phyloP scores from a whole-genome alignment of 2,113 vertebrate species.

The Dunckerocampus dactyliophorus region DNA sequence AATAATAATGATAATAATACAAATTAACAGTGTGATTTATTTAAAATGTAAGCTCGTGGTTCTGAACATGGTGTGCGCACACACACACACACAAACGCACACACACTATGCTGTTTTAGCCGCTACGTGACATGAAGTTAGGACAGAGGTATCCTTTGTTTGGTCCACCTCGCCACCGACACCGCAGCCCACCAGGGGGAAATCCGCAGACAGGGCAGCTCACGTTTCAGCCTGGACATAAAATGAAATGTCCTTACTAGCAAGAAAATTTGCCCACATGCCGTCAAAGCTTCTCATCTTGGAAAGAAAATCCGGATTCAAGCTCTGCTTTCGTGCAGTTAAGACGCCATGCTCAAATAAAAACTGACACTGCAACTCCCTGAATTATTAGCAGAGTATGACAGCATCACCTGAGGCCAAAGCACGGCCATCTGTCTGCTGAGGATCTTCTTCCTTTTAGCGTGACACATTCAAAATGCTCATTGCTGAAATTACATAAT shows the following conservation, averaged over 20 bases:
- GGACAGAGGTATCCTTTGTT: constrained; percentile 68
- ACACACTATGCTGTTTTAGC: constrained; percentile 56
- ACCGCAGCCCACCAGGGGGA: constrained; percentile 23
- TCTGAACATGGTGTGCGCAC: constrained; percentile 9
- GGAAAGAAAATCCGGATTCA: constrained; percentile 18
- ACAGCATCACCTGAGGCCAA: background rate
- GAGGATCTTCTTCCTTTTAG: constrained; percentile 27
- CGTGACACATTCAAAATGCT: constrained; percentile 31
- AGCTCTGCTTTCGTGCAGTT: background rate
- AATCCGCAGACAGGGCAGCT: constrained; percentile 29
- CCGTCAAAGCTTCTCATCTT: constrained; percentile 29
- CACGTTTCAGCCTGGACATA: constrained; percentile 53
- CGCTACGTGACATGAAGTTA: constrained; percentile 44
- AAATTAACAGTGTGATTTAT: too few relatives aligned
- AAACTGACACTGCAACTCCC: background rate
- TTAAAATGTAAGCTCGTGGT: background rate
- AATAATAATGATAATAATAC: too few relatives aligned
- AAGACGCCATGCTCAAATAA: background rate
- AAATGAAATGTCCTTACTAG: constrained; percentile 53
- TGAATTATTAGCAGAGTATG: background rate
- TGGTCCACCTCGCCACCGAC: constrained; percentile 32
- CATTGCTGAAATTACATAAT: constrained; percentile 46
- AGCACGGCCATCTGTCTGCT: background rate
- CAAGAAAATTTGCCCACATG: constrained; percentile 43
- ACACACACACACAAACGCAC: constrained; percentile 19